Conservation (phyloP, 2,113 vertebrate genomes). For the Cyprinodon brontotheroides region DNA sequence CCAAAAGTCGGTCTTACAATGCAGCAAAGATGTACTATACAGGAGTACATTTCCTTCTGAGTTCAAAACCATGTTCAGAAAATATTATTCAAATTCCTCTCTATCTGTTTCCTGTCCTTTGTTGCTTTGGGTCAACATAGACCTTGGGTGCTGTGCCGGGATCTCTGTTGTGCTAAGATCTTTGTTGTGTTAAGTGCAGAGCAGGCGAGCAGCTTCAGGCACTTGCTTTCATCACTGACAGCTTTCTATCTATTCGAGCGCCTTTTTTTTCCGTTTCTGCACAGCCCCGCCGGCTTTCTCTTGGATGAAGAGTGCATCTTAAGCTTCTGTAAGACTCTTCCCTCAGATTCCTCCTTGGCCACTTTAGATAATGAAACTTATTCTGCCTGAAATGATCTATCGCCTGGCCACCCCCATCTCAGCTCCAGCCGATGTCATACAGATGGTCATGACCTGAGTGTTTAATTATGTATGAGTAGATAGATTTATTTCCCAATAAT, state of each 20-base stretch:
- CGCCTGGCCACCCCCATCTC: constrained; percentile 4
- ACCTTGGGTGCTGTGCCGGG: background rate
- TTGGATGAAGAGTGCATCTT: constrained; percentile 10
- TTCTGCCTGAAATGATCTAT: constrained; percentile 43
- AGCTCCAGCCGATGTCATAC: constrained; percentile 7
- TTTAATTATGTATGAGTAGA: constrained; percentile 18
- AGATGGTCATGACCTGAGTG: constrained; percentile 45
- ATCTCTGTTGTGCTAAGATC: constrained; percentile 8
- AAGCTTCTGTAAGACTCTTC: constrained; percentile 45
- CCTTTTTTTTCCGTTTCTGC: constrained; percentile 2
- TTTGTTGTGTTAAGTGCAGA: constrained; percentile 32
- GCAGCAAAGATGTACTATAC: background rate
- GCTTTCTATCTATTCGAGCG: constrained; percentile 33
- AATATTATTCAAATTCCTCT: background rate
- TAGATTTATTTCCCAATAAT: constrained; percentile 53
- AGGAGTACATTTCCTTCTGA: background rate
- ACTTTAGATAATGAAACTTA: constrained; percentile 70
- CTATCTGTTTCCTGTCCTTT: background rate
- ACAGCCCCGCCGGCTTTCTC: constrained; percentile 2
- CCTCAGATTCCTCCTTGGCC: constrained; percentile 25
- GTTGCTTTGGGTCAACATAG: constrained; percentile 33
- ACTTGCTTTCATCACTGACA: constrained; percentile 38
- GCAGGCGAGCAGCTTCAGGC: constrained; percentile 4
- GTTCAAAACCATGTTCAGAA: background rate
- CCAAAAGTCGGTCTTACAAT: background rate